These are phyloP conservation scores for Octomys mimax DNA, from an alignment of 2,797 vertebrate species.

Conservation along the genomic window DNA sequence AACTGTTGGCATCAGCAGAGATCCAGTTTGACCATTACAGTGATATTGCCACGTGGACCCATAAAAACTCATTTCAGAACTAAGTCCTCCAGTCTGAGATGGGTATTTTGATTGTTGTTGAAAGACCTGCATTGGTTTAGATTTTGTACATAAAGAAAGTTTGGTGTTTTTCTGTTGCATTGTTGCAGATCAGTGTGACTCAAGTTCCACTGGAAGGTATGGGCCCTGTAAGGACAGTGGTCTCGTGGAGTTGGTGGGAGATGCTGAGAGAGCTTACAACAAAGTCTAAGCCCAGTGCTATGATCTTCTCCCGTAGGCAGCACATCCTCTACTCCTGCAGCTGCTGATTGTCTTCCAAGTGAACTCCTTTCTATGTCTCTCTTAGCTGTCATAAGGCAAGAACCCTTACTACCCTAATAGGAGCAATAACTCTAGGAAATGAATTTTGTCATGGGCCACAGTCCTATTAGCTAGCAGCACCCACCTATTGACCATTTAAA, in stretches of 20 bases:
- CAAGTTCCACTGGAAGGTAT: neutral
- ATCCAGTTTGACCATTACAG: neutral
- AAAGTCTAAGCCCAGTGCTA: neutral
- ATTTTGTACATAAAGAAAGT: neutral
- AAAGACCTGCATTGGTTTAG: neutral
- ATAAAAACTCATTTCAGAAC: neutral
- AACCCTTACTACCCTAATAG: neutral
- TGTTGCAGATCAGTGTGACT: neutral
- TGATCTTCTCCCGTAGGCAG: neutral
- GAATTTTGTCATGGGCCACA: neutral
- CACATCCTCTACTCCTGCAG: neutral
- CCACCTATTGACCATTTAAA: neutral
- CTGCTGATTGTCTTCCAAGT: neutral
- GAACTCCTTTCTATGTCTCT: neutral
- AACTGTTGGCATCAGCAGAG: neutral
- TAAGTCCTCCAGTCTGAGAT: neutral
- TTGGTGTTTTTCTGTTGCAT: neutral
- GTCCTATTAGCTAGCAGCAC: neutral
- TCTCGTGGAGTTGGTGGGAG: neutral
- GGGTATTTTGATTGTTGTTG: neutral
- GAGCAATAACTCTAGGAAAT: neutral
- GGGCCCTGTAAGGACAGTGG: neutral
- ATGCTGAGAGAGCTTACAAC: neutral
- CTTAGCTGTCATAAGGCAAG: neutral
- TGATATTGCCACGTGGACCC: slow-evolving; percentile 31